Base-by-base conservation (phyloP, 92 coral and sea anemone species). In the Phenganax subtilis region DNA sequence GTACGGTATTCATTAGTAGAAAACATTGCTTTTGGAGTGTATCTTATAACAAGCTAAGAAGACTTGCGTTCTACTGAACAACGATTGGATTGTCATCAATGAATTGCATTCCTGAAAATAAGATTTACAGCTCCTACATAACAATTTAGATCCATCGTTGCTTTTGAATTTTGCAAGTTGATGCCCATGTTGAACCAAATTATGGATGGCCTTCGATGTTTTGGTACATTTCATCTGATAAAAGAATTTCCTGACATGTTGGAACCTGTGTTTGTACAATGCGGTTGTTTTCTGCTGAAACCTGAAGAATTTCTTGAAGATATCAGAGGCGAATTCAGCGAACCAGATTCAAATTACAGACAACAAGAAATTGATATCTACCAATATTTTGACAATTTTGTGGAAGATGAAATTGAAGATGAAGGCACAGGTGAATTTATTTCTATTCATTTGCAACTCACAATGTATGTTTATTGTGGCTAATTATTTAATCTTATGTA, bases 191-290 rank as follows among this genome's bases (percentile, higher is more conserved):
- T 72, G 57, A 72, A 72, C 77, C 77, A 44, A n/a, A 72, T 72
- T 72, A 72, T 72, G 57, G 77, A 72, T 52, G 77, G 77, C 57
- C 57, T 72, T 27, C 58, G 57, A 17, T 72, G 77, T 57, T 72
- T 72, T 10, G 77, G 77, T 28, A 72, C 77, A 14, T 27, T 0
- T 31, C 57, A 72, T 72, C 51, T 72, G 57, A 9, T 72, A 12
- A 72, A 31, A 52, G 28, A 54, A 31, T 54, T 10, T 14, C 77
- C 77, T 37, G 37, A 72, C 77, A 7, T 44, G 60, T 72, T 72
- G 58, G 77, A 72, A 72, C 77, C 57, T 52, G 77, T 72, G 77
- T 72, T 72, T 72, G 77, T 72, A 51, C 44, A 72, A 9, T 72
- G 57, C 47, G 77, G 57, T 6, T 72, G 77, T 52, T 72, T 72